Conservation (phyloP, 2,797 vertebrate species). For the Hypotaenidia okinawae region DNA sequence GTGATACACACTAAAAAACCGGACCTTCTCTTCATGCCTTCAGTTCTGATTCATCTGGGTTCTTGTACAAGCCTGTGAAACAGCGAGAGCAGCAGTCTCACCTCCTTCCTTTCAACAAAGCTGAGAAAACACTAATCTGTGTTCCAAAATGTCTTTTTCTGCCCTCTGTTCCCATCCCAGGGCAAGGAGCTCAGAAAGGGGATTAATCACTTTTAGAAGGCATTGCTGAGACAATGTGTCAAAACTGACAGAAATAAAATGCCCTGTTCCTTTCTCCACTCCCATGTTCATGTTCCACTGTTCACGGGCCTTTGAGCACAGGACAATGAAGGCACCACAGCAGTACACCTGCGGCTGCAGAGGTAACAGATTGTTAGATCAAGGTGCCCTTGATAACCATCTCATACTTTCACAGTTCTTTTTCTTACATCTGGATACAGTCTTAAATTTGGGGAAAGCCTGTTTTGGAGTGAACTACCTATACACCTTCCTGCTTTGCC, state of each 20-base stretch:
- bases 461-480: background rate
- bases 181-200: background rate
- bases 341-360: background rate
- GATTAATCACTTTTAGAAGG: background rate
- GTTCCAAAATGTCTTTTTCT: background rate
- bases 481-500: background rate
- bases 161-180: background rate
- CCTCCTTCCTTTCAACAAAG: background rate
- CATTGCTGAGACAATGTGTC: background rate
- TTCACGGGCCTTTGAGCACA: background rate
- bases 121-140: background rate
- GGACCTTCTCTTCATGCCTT: background rate
- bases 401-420: background rate
- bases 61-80: background rate
- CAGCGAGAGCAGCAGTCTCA: background rate
- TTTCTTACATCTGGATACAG: background rate
- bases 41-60: background rate
- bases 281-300: background rate
- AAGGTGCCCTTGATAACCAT: background rate
- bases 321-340: background rate
- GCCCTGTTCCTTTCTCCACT: background rate
- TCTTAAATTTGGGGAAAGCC: background rate
- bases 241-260: conserved; percentile 30
- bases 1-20: background rate
- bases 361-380: background rate